Evolutionary conservation across 2,113 vertebrate species (phyloP), one percentile per base, ranked within the genome.

Genomic region (Phylloscopus whistleri): DNA sequence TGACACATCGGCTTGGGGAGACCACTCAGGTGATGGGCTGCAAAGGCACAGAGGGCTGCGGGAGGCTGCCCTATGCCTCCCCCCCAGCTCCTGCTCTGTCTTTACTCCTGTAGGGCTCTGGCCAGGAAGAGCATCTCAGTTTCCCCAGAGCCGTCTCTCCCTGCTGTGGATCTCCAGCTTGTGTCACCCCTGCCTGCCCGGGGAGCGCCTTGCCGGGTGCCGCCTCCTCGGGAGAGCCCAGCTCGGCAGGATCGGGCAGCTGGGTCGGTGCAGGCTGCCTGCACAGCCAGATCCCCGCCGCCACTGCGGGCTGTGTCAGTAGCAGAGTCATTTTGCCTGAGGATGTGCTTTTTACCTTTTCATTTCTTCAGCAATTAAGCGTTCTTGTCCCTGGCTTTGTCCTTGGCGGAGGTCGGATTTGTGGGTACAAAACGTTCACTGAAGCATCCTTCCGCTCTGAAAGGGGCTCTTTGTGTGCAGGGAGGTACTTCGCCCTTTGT

Each of bases 311-410:
- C 93, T 96, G 96, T 91, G 94, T 96, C 94, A 94, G 96, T 94
- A 91, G 96, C 94, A 90, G 95, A 95, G 96, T 96, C 96, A 91
- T 89, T 95, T 53, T 95, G 96, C 94, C 84, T 66, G 93, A 87
- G 93, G 97, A 97, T 97, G 95, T 97, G 94, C 96, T 96, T 97
- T 97, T 97, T 96, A 95, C 95, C 94, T 96, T 97, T 96, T 97
- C 90, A 94, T 96, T 97, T 97, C 95, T 96, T 97, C 90, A 84
- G 95, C 95, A 97, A 97, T 97, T 96, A 97, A 97, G 95, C 55
- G 78, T 95, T 95, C 96, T 97, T 95, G 90, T 96, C 96, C 91
- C 95, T 80, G 85, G 90, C 96, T 97, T 97, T 97, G 96, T 97
- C 96, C 93, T 84, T 95, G 90, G 78, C 33, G 26, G 76, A 94